These are phyloP conservation scores for Acipenser ruthenus DNA, from an alignment of 2,797 vertebrate genomes.

Conservation along the genomic window DNA sequence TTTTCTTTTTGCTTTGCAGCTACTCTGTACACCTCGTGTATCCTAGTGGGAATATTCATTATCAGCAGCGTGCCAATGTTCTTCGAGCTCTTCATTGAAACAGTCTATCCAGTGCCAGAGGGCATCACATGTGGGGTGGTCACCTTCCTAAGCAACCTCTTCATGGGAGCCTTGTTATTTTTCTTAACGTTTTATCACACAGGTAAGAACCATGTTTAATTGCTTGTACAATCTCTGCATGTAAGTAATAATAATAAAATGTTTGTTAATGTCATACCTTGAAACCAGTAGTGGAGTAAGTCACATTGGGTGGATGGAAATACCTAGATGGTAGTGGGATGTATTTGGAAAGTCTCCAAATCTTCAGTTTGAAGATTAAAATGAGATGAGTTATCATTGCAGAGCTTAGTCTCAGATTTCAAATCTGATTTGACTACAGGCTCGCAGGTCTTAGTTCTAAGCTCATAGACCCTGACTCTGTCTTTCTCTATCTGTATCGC, in stretches of 20 bases:
- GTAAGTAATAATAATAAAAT: background rate
- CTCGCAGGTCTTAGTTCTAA: slow-evolving; percentile 14
- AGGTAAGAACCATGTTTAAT: slow-evolving; percentile 62
- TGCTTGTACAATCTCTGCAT: no score
- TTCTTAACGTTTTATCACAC: slow-evolving; percentile 89
- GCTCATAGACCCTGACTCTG: background rate
- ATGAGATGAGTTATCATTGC: slow-evolving; percentile 34
- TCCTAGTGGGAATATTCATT: slow-evolving; percentile 90
- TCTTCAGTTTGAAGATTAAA: slow-evolving; percentile 35
- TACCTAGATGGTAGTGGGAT: slow-evolving; percentile 13
- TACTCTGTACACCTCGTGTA: slow-evolving; percentile 90
- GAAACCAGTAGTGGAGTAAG: background rate
- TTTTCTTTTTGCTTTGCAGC: slow-evolving; percentile 50
- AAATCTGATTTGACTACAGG: slow-evolving; percentile 34
- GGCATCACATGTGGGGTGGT: slow-evolving; percentile 96
- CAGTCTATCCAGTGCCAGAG: slow-evolving; percentile 94
- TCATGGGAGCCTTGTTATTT: slow-evolving; percentile 85
- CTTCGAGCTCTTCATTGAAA: slow-evolving; percentile 95
- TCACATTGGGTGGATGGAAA: slow-evolving; percentile 8
- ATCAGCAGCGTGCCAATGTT: slow-evolving; percentile 95
- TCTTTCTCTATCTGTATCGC: slow-evolving; percentile 1
- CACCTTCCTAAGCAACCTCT: slow-evolving; percentile 89
- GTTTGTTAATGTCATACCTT: background rate
- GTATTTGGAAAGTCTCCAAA: slow-evolving; percentile 14
- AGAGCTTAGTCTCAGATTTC: slow-evolving; percentile 24